Conservation (phyloP, 2,113 vertebrate species). For the Perognathus longimembris region DNA sequence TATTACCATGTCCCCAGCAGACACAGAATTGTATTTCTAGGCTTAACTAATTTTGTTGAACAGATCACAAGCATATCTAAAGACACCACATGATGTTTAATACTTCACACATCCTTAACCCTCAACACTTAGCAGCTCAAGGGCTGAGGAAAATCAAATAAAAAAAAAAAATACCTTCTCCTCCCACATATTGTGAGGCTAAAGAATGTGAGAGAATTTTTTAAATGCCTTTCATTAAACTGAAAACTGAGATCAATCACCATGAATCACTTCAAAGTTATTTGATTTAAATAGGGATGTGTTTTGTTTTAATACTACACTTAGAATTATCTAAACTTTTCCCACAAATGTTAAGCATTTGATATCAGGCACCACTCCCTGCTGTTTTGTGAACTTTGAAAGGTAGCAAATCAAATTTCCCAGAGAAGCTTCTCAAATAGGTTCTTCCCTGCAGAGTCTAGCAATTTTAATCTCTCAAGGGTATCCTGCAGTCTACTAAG, state of each 20-base stretch:
- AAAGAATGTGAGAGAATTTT: conserved; percentile 46
- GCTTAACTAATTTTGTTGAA: background rate
- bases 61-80: conserved; percentile 1
- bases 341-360: conserved; percentile 50
- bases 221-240: conserved; percentile 18
- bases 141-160: conserved; percentile 15
- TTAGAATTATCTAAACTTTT: conserved; percentile 44
- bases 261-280: conserved; percentile 20
- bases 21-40: background rate
- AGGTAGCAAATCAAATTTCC: conserved; percentile 56
- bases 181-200: conserved; percentile 4
- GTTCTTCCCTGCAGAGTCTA: background rate
- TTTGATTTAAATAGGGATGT: conserved; percentile 49
- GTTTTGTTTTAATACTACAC: conserved; percentile 22
- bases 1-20: background rate
- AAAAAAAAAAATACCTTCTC: conserved; percentile 3
- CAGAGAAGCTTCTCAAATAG: background rate
- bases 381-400: conserved; percentile 57
- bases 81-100: background rate
- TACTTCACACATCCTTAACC: conserved; percentile 10
- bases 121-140: conserved; percentile 35
- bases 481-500: background rate
- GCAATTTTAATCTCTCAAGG: background rate
- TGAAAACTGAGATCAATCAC: conserved; percentile 52
- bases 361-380: conserved; percentile 50